Conservation (phyloP, 2,888 invertebrate genomes). For the Andrena camellia region DNA sequence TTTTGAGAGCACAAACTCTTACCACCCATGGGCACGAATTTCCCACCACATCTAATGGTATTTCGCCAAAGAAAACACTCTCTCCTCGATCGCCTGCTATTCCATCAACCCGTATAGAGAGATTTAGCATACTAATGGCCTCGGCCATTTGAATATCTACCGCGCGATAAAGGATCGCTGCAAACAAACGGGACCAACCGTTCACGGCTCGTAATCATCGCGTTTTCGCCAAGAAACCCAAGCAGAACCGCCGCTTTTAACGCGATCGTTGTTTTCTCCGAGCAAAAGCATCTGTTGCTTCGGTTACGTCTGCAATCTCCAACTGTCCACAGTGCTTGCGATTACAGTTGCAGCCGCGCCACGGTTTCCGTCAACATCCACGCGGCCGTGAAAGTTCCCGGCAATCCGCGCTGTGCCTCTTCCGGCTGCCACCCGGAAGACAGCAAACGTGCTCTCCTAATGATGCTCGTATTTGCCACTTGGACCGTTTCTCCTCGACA, state of each 20-base stretch:
- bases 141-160: constrained; percentile 38
- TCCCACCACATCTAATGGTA: background rate
- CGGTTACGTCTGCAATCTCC: background rate
- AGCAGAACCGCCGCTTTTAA: constrained; percentile 28
- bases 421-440: constrained; percentile 5
- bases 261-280: constrained; percentile 42
- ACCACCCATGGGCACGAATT: background rate
- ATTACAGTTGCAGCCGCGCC: background rate
- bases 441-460: background rate
- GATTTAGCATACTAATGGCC: constrained; percentile 31
- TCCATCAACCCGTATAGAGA: background rate
- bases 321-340: background rate
- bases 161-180: constrained; percentile 6
- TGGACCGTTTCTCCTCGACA: background rate
- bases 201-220: constrained; percentile 48
- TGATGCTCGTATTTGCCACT: background rate
- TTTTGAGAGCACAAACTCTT: background rate
- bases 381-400: constrained; percentile 21
- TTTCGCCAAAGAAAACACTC: constrained; percentile 4
- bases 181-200: constrained; percentile 19
- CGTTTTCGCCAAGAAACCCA: constrained; percentile 57
- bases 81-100: constrained; percentile 11
- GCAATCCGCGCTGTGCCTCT: background rate
- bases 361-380: constrained; percentile 10
- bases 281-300: background rate